Base-by-base conservation (phyloP, 1,140 invertebrate genomes). In the Halesus radiatus region DNA sequence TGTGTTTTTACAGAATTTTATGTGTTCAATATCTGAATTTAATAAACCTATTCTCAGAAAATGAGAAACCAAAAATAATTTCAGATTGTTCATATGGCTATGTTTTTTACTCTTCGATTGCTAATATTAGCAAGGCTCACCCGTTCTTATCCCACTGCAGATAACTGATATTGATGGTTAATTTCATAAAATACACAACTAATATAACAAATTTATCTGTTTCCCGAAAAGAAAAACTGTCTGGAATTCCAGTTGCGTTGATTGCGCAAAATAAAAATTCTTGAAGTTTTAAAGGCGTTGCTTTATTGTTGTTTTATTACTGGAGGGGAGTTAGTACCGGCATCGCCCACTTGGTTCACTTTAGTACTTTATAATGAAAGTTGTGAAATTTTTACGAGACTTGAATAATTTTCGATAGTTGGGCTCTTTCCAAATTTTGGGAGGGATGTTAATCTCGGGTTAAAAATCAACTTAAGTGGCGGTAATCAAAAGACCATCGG, bases 331-430 rank as follows among this genome's bases (percentile, higher is more conserved):
- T 50, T 22, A 50, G 66, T 70, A 45, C 66, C n/a, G 18, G 37
- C 37, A n/a, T 13, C 18, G 37, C 29, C n/a, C 37, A 70, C 29
- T 64, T n/a, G 62, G 22, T 56, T 56, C 10, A 52, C n/a, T 74
- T 74, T 74, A 74, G 50, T 74, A 29, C 26, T 74, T 74, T 54
- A 29, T 74, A 54, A 74, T 74, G 70, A 56, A 22, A 74, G 23
- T 74, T 74, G 70, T 16, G 70, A 74, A 74, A 74, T 15, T 74
- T 74, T 74, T 54, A 74, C 70, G 50, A 56, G 13, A 37, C 66
- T 74, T 54, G 8, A n/a, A 56, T 45, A 74, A 74, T 74, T 53
- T 26, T 74, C 52, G 50, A 74, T 74, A 74, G 70, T 74, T 74
- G 53, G 26, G 50, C 26, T 26, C 70, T 74, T 52, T 54, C n/a